A percentile compares a stretch with the other conserved stretches of the same genome.
These are phyloP conservation scores for Erebia aethiops DNA, from an alignment of 2,888 invertebrate species.

Conservation along the genomic window DNA sequence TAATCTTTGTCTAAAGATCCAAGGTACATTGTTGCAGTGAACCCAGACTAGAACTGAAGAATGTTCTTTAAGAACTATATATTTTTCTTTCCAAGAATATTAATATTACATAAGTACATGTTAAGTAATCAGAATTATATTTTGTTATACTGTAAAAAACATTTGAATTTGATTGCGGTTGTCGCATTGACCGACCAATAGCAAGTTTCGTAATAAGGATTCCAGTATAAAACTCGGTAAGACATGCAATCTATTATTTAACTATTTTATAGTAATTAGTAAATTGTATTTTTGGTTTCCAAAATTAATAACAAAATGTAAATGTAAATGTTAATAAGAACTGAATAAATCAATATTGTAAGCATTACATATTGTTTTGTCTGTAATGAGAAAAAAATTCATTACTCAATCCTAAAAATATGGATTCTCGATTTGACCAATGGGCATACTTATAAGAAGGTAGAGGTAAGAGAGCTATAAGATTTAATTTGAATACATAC, in stretches of 20 bases:
- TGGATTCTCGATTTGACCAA: neutral
- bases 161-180: neutral
- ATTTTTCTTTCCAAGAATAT: no score
- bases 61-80: no score
- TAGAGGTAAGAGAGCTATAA: neutral
- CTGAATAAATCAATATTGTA: neutral
- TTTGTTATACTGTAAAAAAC: no score
- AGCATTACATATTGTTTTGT: neutral
- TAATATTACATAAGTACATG: no score
- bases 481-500: no score
- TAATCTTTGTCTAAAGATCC: no score
- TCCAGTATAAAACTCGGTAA: slow-evolving; percentile 24
- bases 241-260: slow-evolving; percentile 22
- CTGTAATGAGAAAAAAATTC: no score
- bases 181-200: neutral
- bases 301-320: slow-evolving; percentile 16
- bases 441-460: slow-evolving; percentile 14
- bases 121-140: no score
- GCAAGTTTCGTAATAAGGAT: slow-evolving; percentile 6
- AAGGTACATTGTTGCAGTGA: no score
- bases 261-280: slow-evolving; percentile 14
- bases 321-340: neutral
- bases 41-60: no score
- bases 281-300: slow-evolving; percentile 26
- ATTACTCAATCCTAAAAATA: no score